Percentiles rank a stretch among this genome's conserved stretches.
Conservation (phyloP, 92 coral and sea anemone genomes). For the Zoanthus sociatus region DNA sequence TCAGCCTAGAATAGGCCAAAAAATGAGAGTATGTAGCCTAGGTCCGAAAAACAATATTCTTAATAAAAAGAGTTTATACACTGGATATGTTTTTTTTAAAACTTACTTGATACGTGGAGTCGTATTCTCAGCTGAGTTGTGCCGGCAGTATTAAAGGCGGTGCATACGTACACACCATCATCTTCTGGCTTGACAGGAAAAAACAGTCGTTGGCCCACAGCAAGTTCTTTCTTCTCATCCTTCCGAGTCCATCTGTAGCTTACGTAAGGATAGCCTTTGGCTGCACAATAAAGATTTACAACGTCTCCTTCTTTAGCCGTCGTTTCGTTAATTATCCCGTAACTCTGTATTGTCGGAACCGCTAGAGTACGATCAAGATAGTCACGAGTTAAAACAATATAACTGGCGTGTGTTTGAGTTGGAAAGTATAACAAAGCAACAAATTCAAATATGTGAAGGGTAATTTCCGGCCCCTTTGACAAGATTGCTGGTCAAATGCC, state of each 20-base stretch:
- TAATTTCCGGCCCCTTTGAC: too few relatives aligned
- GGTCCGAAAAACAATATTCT: too few relatives aligned
- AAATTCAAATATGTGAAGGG: too few relatives aligned
- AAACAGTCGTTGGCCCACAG: not conserved
- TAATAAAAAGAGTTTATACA: too few relatives aligned
- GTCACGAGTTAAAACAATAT: too few relatives aligned
- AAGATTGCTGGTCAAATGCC: too few relatives aligned
- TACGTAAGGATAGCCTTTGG: slow-evolving; percentile 30
- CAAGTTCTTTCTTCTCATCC: not conserved
- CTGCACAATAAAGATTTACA: slow-evolving; percentile 35
- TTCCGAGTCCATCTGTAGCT: slow-evolving; percentile 23
- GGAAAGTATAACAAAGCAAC: too few relatives aligned
- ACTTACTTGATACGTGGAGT: slow-evolving; percentile 29
- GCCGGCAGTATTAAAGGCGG: slow-evolving; percentile 32
- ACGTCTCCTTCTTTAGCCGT: not conserved
- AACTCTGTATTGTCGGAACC: slow-evolving; percentile 17
- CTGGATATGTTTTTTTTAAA: not conserved
- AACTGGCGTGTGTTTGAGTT: too few relatives aligned
- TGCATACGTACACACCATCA: slow-evolving; percentile 35
- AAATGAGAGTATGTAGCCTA: too few relatives aligned
- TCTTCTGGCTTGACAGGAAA: not conserved
- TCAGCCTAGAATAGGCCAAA: too few relatives aligned
- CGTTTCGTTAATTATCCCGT: slow-evolving; percentile 7
- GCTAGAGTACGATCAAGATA: not conserved
- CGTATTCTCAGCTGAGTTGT: slow-evolving; percentile 3